Conservation (phyloP, 1,140 invertebrate genomes). For the Pissodes strobi region DNA sequence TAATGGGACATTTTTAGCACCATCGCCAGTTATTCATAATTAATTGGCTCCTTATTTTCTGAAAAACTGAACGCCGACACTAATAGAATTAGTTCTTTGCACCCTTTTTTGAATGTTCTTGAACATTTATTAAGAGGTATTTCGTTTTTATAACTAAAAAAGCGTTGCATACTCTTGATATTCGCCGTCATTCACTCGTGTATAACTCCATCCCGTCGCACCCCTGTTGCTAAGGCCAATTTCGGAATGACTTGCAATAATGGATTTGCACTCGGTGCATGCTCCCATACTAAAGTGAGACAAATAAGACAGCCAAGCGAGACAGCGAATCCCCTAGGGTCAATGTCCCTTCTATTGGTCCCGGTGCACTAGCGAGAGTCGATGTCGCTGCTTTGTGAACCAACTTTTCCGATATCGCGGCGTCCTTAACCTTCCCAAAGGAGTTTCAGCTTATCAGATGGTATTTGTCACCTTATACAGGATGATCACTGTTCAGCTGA, state of each 20-base stretch:
- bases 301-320: slow-evolving; percentile 25
- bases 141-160: too few species aligned
- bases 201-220: not conserved
- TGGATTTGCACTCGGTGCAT: slow-evolving; percentile 14
- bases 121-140: too few species aligned
- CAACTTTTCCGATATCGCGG: slow-evolving; percentile 29
- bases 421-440: slow-evolving; percentile 36
- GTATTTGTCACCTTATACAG: slow-evolving; percentile 30
- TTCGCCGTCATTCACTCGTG: too few species aligned
- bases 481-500: too few species aligned
- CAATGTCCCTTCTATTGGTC: slow-evolving; percentile 34
- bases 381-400: slow-evolving; percentile 22
- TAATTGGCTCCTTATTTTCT: too few species aligned
- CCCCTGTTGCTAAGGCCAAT: slow-evolving; percentile 18
- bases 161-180: too few species aligned
- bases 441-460: slow-evolving; percentile 33
- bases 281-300: slow-evolving; percentile 28
- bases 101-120: too few species aligned
- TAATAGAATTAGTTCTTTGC: too few species aligned
- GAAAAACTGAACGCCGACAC: too few species aligned
- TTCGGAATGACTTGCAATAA: slow-evolving; percentile 20
- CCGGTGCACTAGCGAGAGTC: slow-evolving; percentile 16
- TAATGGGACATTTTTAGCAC: too few species aligned
- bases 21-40: too few species aligned
- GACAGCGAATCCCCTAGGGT: slow-evolving; percentile 22